A percentile compares a stretch with the other conserved stretches of the same genome.
Conservation (phyloP, 2,888 invertebrate genomes). For the Protonemura montana region DNA sequence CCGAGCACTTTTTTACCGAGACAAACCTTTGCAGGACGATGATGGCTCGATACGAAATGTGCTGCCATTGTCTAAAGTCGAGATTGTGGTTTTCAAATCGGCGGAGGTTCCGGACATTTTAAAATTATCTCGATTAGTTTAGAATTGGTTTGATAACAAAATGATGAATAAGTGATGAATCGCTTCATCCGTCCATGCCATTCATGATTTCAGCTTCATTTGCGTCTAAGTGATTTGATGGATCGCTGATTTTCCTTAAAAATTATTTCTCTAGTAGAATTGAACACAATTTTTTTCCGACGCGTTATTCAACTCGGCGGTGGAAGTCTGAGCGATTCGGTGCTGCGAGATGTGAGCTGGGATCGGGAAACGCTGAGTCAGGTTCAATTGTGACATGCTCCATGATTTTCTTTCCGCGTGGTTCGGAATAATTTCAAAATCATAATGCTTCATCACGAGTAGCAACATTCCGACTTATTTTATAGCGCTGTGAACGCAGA, state of each 20-base stretch:
- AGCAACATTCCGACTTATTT: background rate
- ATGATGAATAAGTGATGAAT: slow-evolving; percentile 28
- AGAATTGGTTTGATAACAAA: slow-evolving; percentile 34
- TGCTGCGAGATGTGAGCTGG: background rate
- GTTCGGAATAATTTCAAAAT: slow-evolving; percentile 38
- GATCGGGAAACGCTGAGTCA: slow-evolving; percentile 20
- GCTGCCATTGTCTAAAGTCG: slow-evolving; percentile 22
- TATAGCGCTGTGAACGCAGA: too few relatives aligned
- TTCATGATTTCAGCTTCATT: slow-evolving; percentile 10
- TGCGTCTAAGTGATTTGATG: slow-evolving; percentile 30
- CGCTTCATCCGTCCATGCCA: background rate
- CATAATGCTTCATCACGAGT: slow-evolving; percentile 25
- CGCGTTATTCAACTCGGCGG: background rate
- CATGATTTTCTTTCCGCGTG: background rate
- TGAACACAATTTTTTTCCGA: background rate
- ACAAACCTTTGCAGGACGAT: background rate
- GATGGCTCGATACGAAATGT: background rate
- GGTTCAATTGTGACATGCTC: slow-evolving; percentile 8
- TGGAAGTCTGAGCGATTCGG: background rate
- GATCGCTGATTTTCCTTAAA: slow-evolving; percentile 13
- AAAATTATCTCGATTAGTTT: slow-evolving; percentile 29
- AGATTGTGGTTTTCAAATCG: slow-evolving; percentile 5
- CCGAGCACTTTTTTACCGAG: slow-evolving; percentile 1
- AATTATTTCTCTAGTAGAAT: slow-evolving; percentile 29
- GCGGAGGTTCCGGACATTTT: slow-evolving; percentile 34